These are phyloP conservation scores for Xiphophorus hellerii DNA, from an alignment of 2,113 vertebrate species.

Conservation along the genomic window DNA sequence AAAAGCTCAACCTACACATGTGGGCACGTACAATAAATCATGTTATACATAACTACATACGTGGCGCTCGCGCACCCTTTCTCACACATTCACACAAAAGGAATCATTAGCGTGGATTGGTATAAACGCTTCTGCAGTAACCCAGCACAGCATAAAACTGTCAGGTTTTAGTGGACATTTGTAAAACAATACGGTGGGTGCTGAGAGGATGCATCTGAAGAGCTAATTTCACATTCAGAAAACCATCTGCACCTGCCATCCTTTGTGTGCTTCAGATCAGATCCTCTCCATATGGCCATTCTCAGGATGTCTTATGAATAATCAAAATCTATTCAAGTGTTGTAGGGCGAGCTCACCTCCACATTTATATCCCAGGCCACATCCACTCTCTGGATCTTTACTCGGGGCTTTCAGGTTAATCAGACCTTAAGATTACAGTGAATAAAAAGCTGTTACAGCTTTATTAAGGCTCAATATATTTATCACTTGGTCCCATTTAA, in stretches of 20 bases:
- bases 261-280: slow-evolving; percentile 46
- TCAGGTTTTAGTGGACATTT: slow-evolving; percentile 37
- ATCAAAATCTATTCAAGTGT: slow-evolving; percentile 19
- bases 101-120: slow-evolving; percentile 17
- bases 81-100: background rate
- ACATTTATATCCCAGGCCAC: background rate
- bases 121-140: slow-evolving; percentile 22
- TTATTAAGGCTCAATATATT: background rate
- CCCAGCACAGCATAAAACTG: background rate
- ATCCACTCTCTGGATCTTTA: background rate
- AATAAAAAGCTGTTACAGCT: background rate
- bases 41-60: background rate
- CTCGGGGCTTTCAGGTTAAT: background rate
- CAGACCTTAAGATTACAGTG: background rate
- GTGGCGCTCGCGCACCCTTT: background rate
- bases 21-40: slow-evolving; percentile 17
- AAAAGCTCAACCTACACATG: slow-evolving; percentile 61
- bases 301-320: slow-evolving; percentile 41
- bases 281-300: slow-evolving; percentile 33
- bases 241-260: slow-evolving; percentile 58
- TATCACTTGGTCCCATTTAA: background rate
- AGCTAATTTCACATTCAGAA: slow-evolving; percentile 50
- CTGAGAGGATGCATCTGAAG: slow-evolving; percentile 48
- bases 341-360: slow-evolving; percentile 5
- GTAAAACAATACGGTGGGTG: slow-evolving; percentile 32